These are phyloP conservation scores for Galaxea fascicularis DNA, from an alignment of 92 coral and sea anemone species.

Conservation along the genomic window DNA sequence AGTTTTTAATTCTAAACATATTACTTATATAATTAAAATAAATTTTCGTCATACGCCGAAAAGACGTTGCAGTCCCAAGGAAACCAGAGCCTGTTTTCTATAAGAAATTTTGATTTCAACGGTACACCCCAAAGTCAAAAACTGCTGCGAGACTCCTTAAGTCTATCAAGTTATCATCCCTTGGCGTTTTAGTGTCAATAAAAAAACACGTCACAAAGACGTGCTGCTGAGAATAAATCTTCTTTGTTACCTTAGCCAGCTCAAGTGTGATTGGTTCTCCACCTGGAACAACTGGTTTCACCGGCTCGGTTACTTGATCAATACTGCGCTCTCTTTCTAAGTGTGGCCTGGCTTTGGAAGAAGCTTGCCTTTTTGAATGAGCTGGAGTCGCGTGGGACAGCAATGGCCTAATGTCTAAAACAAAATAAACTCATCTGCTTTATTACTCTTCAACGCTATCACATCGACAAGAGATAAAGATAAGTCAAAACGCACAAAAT, in stretches of 20 bases:
- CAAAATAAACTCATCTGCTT: background rate
- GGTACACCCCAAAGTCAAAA: no score
- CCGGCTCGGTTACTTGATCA: slow-evolving; percentile 23
- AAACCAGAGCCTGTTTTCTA: no score
- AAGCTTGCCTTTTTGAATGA: slow-evolving; percentile 17
- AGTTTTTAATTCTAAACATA: background rate
- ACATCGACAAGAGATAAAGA: background rate
- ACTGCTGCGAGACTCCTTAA: no score
- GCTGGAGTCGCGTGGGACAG: slow-evolving; percentile 17
- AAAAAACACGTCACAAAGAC: no score
- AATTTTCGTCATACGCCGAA: no score
- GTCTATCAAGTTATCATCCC: no score
- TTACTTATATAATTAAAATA: slow-evolving; percentile 5
- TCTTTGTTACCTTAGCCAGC: slow-evolving; percentile 61
- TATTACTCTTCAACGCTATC: background rate
- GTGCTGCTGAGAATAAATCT: background rate
- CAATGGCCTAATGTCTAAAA: slow-evolving; percentile 32
- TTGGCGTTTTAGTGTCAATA: no score
- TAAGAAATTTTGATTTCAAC: no score
- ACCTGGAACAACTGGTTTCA: slow-evolving; percentile 63
- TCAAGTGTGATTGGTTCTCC: slow-evolving; percentile 79
- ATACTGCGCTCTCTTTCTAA: slow-evolving; percentile 21
- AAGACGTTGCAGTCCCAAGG: no score
- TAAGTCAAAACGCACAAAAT: background rate
- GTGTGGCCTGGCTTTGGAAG: slow-evolving; percentile 1